Conservation (phyloP, 1,140 invertebrate genomes). For the Galleria mellonella region DNA sequence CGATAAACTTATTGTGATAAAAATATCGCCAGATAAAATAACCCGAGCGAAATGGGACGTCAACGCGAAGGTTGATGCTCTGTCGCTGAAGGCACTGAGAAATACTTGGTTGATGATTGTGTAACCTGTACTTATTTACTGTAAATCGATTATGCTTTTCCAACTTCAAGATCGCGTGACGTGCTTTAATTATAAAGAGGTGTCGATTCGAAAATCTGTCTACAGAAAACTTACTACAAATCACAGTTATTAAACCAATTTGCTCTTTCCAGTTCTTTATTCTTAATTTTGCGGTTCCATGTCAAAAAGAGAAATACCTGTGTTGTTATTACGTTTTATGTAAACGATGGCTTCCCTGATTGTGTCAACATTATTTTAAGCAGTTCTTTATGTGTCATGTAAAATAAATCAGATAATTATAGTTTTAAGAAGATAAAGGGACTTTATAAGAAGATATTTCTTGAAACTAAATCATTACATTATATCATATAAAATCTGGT, state of each 20-base stretch:
- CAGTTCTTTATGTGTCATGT: too few species aligned
- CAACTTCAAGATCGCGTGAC: conserved; percentile 55
- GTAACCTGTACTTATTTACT: conserved; percentile 34
- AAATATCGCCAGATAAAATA: conserved; percentile 31
- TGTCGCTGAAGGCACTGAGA: conserved; percentile 32
- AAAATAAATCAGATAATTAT: too few species aligned
- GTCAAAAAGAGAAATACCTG: too few species aligned
- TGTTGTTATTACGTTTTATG: too few species aligned
- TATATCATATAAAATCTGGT: too few species aligned
- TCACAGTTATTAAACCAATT: conserved; percentile 50
- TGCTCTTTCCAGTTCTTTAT: conserved; percentile 6
- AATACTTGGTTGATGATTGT: conserved; percentile 27
- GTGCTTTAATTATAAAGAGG: conserved; percentile 59
- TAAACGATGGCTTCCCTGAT: too few species aligned
- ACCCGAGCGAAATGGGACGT: conserved; percentile 41
- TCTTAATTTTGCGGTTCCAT: conserved; percentile 6
- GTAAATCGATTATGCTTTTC: conserved; percentile 62
- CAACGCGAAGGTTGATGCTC: conserved; percentile 30
- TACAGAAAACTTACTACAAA: conserved; percentile 49
- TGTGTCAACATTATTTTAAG: too few species aligned
- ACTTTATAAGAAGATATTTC: too few species aligned
- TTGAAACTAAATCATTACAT: too few species aligned
- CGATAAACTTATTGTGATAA: conserved; percentile 45
- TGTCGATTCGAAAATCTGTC: conserved; percentile 62
- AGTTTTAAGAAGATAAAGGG: too few species aligned